Percentiles rank a stretch among this genome's conserved stretches.
Evolutionary conservation across 2,113 vertebrate genomes (phyloP).

Genomic region (Anser brachyrhynchus): DNA sequence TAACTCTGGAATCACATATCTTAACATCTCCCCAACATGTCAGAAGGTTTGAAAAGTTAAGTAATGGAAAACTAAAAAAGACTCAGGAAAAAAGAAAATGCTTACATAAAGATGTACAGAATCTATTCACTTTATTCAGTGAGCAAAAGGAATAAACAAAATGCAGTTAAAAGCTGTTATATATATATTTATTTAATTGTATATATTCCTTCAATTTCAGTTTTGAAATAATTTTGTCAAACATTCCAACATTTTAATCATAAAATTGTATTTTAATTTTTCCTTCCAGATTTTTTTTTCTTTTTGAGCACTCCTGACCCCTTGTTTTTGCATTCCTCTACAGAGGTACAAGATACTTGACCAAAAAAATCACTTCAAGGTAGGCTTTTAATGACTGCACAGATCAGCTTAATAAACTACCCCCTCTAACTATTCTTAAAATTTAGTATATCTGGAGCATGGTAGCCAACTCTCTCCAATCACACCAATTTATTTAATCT

Average conservation of each 20-base stretch:
- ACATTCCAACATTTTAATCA: neutral
- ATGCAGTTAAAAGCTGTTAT: neutral
- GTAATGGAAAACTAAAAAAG: neutral
- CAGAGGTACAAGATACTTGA: neutral
- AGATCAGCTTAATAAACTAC: neutral
- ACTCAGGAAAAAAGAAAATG: fast-evolving
- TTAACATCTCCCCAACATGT: fast-evolving
- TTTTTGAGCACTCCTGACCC: neutral
- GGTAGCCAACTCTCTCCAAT: neutral
- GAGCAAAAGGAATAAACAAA: neutral
- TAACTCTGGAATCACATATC: neutral
- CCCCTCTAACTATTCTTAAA: neutral
- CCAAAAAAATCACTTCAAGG: neutral
- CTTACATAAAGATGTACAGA: neutral
- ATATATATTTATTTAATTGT: neutral
- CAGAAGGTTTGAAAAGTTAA: neutral
- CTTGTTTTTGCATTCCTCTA: neutral
- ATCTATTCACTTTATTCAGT: neutral
- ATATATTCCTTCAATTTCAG: neutral
- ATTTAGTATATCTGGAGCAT: fast-evolving
- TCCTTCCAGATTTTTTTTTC: neutral
- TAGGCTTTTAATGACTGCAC: neutral
- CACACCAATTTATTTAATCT: neutral
- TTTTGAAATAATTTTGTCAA: neutral
- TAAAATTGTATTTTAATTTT: neutral